Percentiles rank a stretch among this genome's conserved stretches.
phyloP scores from a whole-genome alignment of 1,140 invertebrate genomes.

The Euura lappo region DNA sequence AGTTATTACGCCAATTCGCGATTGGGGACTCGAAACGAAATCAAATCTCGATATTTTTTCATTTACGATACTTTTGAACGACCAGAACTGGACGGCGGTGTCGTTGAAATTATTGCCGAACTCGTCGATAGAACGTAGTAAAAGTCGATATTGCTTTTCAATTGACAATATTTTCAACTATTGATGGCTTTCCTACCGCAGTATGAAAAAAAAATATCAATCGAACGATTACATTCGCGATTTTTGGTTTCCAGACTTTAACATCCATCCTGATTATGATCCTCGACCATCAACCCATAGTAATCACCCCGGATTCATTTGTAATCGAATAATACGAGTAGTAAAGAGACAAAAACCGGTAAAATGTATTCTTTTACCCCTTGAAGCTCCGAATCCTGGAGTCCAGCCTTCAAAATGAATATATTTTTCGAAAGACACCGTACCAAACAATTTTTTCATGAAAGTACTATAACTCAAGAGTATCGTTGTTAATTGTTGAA shows the following conservation, averaged over 20 bases:
- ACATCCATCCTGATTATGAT: not conserved
- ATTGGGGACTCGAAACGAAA: not conserved
- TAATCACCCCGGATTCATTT: no score
- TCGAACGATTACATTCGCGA: not conserved
- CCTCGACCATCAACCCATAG: not conserved
- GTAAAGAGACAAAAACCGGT: no score
- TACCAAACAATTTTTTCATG: no score
- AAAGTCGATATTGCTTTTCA: conserved; percentile 23
- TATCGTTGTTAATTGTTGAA: no score
- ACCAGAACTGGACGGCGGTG: not conserved
- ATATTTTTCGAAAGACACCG: no score
- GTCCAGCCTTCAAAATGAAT: no score
- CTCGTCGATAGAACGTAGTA: not conserved
- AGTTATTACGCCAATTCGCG: not conserved
- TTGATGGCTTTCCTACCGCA: conserved; percentile 20
- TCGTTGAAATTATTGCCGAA: not conserved
- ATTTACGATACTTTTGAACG: not conserved
- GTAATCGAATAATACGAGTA: no score
- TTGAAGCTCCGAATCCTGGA: no score
- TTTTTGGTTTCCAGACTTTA: not conserved
- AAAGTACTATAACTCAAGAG: no score
- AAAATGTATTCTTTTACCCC: no score
- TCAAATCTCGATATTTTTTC: not conserved
- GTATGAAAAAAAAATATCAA: not conserved
- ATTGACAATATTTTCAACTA: conserved; percentile 28